These are phyloP conservation scores for Rachycentron canadum DNA, from an alignment of 2,797 vertebrate genomes.

Conservation along the genomic window DNA sequence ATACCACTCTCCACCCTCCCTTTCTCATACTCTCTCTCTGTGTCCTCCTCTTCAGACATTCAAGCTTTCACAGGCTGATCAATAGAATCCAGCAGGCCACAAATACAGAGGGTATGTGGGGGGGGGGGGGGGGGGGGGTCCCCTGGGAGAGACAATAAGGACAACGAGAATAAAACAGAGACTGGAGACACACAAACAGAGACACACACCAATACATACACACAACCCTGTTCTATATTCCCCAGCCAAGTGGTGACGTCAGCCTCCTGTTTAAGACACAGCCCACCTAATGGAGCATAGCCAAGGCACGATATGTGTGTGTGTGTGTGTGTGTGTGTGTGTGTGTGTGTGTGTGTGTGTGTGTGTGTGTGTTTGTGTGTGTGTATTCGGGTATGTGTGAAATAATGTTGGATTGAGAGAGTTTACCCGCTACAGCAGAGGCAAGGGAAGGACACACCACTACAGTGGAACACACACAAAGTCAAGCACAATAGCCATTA, in stretches of 20 bases:
- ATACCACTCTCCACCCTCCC: slow-evolving; percentile 44
- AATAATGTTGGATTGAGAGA: slow-evolving; percentile 66
- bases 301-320: slow-evolving; percentile 68
- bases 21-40: slow-evolving; percentile 31
- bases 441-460: slow-evolving; percentile 69
- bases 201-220: slow-evolving; percentile 38
- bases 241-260: slow-evolving; percentile 76
- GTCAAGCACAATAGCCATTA: slow-evolving; percentile 74
- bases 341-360: slow-evolving; percentile 51
- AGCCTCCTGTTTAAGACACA: slow-evolving; percentile 78
- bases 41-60: slow-evolving; percentile 70
- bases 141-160: slow-evolving; percentile 79
- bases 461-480: slow-evolving; percentile 71
- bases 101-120: slow-evolving; percentile 65
- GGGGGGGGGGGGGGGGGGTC: slow-evolving; percentile 32
- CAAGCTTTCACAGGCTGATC: slow-evolving; percentile 82
- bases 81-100: slow-evolving; percentile 81
- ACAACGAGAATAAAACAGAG: slow-evolving; percentile 79
- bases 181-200: slow-evolving; percentile 55
- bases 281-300: slow-evolving; percentile 79
- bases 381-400: slow-evolving; percentile 56
- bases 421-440: slow-evolving; percentile 61
- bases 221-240: slow-evolving; percentile 66
- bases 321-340: slow-evolving; percentile 29
- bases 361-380: slow-evolving; percentile 51